Conservation (phyloP, 1,140 invertebrate genomes). For the Sarcophaga bullata region DNA sequence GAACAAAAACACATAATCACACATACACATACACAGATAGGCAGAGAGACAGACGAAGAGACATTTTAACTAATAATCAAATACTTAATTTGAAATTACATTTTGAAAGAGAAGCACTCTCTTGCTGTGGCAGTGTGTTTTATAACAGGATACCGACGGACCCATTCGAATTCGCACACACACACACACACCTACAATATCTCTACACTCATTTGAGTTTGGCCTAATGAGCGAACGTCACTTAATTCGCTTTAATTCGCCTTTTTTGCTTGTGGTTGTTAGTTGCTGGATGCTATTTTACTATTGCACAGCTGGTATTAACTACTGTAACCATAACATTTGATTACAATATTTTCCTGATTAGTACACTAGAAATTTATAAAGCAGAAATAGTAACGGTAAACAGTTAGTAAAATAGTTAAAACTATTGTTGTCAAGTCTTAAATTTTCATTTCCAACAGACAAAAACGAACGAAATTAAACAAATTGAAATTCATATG, state of each 20-base stretch:
- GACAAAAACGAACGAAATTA: slow-evolving; percentile 9
- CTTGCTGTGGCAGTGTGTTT: too few species aligned
- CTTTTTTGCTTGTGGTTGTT: slow-evolving; percentile 28
- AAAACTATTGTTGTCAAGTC: background rate
- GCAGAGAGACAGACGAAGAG: background rate
- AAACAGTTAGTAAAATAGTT: background rate
- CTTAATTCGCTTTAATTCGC: slow-evolving; percentile 32
- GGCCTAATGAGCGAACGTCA: slow-evolving; percentile 39
- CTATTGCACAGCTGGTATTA: slow-evolving; percentile 29
- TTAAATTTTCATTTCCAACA: slow-evolving; percentile 38
- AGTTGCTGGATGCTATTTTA: background rate
- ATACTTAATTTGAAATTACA: background rate
- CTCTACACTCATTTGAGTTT: background rate
- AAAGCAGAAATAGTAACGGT: background rate
- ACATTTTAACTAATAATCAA: slow-evolving; percentile 11
- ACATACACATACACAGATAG: background rate
- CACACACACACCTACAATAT: background rate
- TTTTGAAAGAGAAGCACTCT: background rate
- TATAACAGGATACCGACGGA: background rate
- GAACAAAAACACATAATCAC: too few species aligned
- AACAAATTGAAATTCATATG: background rate
- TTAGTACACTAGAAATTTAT: background rate
- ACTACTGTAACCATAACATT: background rate
- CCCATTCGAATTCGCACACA: background rate
- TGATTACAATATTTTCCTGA: background rate